Evolutionary conservation across 1,140 invertebrate species (phyloP).

Genomic region (Danaus plexippus): DNA sequence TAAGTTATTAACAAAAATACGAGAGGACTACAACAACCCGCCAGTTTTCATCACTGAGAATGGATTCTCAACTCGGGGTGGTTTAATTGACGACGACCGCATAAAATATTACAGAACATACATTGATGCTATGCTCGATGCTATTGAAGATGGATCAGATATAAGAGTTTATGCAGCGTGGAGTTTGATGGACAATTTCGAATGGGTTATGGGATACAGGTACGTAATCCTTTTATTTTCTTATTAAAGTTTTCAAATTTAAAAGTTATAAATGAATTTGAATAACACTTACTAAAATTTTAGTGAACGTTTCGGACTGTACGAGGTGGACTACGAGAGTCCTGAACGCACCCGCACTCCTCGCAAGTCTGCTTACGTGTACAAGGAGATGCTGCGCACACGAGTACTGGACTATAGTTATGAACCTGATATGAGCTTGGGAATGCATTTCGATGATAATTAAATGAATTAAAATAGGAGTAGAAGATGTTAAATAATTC

Average conservation of each 20-base stretch:
- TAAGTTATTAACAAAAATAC: constrained; percentile 36
- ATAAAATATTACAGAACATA: constrained; percentile 67
- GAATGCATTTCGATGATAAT: constrained; percentile 29
- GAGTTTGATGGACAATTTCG: constrained; percentile 78
- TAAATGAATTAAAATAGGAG: constrained; percentile 1
- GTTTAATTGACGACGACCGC: constrained; percentile 34
- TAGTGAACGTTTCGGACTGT: constrained; percentile 80
- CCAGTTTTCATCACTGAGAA: constrained; percentile 41
- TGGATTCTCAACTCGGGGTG: constrained; percentile 44
- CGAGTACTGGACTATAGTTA: constrained; percentile 57
- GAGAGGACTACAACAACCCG: constrained; percentile 40
- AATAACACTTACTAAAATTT: constrained; percentile 4
- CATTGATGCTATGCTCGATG: constrained; percentile 36
- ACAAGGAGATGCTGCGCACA: constrained; percentile 70
- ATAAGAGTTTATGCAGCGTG: constrained; percentile 73
- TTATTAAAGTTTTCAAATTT: too few relatives aligned
- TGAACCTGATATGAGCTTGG: constrained; percentile 33
- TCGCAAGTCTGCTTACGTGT: constrained; percentile 77
- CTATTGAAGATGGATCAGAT: constrained; percentile 44
- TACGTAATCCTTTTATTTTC: constrained; percentile 42
- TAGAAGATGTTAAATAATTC: too few relatives aligned
- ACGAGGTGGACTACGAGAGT: constrained; percentile 79
- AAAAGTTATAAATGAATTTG: too few relatives aligned
- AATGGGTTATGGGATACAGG: constrained; percentile 72
- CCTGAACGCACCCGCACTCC: constrained; percentile 75